Base-by-base conservation (phyloP, 1,140 invertebrate genomes). In the Drosophila arawakana region DNA sequence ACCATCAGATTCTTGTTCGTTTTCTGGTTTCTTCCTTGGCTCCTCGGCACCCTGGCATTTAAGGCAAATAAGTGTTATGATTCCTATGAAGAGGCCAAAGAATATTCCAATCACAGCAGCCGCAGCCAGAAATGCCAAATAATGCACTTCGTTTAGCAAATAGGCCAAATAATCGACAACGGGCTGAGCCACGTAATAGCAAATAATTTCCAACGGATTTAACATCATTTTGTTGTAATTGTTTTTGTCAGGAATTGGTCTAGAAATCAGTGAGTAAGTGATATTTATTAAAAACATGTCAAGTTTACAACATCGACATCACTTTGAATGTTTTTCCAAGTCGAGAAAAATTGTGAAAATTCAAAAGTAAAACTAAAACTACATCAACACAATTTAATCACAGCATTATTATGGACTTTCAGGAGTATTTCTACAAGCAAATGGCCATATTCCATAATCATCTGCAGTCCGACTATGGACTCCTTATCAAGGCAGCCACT, bases 181-280 rank as follows among this genome's bases (percentile, higher is more conserved):
- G 1, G 78, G 81, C 15, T 85, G 81, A 18, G 67, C 67, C 13
- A 62, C 3, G 9, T 63, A 30, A 34, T 37, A 39, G 13, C 70
- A 77, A 47, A 74, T 15, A 8, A 71, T n/a, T 68, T 85, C 78
- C 15, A 84, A 85, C 0, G 81, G 81, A 57, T 85, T 85, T 13
- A 60, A 35, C 49, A 84, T 47, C 70, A 85, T 54, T 72, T 71
- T 75, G 7, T 5, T 7, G 4, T 8, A 55, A 39, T 55, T 3
- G 11, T 15, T 25, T 25, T 34, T 9, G 5, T 62, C 11, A 15
- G n/a, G 2, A 18, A 34, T 13, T 4, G 41, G 47, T 41, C 35
- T 41, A 21, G 2, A 57, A 13, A 4, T 35, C 30, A 39, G 3
- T 15, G 52, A 18, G 8, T 35, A 39, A n/a, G 8, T 18, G 15